Base-by-base conservation (phyloP, 2,888 invertebrate species). In the Sesia apiformis region DNA sequence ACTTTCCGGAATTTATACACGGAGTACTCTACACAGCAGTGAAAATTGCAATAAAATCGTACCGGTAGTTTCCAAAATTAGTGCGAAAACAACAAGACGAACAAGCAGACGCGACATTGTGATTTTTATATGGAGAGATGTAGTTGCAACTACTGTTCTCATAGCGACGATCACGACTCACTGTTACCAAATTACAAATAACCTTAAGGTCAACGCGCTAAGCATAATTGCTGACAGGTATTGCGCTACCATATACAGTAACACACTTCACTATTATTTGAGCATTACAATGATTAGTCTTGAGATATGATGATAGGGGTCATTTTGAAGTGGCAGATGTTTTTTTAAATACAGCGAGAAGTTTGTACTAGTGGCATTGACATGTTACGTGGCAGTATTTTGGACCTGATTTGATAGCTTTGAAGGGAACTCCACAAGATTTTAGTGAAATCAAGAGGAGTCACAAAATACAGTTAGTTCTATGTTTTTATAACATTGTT, bases 131-230 rank as follows among this genome's bases (percentile, higher is more conserved):
- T 23, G 23, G 23, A 23, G 23, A 23, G 23, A 23, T 23, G 23
- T 23, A 23, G 23, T 23, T 23, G 23, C 23, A 23, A 23, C 23
- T 23, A 42, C 42, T 7, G 42, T 6, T 42, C 42, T 42, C 3
- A 38, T 23, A 39, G 23, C 38, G 50, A 39, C 8, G 50, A 50
- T 4, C 6, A 50, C 39, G 50, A 50, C 4, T 39, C 23, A 50
- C 38, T 38, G 50, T 50, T 50, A 39, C 50, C 38, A 46, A 46
- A 50, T 50, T 7, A 50, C 50, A 50, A 50, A 50, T 39, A 50
- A 50, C 50, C 38, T 38, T 50, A 50, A 38, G 74, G 72, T 72
- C 75, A 74, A 74, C 70, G 73, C 55, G 72, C 72, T 55, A 63
- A 53, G 54, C 60, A 68, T 73, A 70, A 75, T 71, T 69, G 66